phyloP scores from a whole-genome alignment of 2,888 invertebrate species.

The Germaria angustata region DNA sequence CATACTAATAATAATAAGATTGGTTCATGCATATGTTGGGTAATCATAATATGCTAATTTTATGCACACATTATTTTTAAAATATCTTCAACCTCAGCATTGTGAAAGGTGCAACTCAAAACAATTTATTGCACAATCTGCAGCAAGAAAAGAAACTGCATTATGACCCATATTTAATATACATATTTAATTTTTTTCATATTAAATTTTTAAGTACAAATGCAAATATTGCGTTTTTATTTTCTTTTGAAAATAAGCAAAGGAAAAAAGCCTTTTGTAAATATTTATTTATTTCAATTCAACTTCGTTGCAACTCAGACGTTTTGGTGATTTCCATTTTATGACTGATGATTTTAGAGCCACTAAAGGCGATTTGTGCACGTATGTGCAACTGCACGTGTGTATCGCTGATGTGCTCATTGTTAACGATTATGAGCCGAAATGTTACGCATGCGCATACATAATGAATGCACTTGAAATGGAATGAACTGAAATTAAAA shows the following conservation, averaged over 20 bases:
- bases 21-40: too few relatives aligned
- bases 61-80: too few relatives aligned
- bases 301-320: constrained; percentile 23
- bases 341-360: constrained; percentile 12
- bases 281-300: constrained; percentile 44
- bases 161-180: constrained; percentile 46
- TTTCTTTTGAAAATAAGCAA: constrained; percentile 26
- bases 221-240: constrained; percentile 54
- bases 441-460: constrained; percentile 62
- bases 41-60: too few relatives aligned
- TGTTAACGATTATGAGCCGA: constrained; percentile 47
- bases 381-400: background rate
- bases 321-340: constrained; percentile 40
- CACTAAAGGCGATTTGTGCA: constrained; percentile 22
- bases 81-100: too few relatives aligned
- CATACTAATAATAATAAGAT: too few relatives aligned
- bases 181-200: background rate
- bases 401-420: constrained; percentile 3
- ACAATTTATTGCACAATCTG: constrained; percentile 28
- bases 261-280: constrained; percentile 36
- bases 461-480: constrained; percentile 58
- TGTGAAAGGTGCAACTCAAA: background rate
- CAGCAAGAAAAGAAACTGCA: constrained; percentile 8
- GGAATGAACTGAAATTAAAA: constrained; percentile 25
- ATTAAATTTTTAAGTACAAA: constrained; percentile 45